Base-by-base conservation (phyloP, 2,797 vertebrate genomes). In the Paedocypris micromegethes region DNA sequence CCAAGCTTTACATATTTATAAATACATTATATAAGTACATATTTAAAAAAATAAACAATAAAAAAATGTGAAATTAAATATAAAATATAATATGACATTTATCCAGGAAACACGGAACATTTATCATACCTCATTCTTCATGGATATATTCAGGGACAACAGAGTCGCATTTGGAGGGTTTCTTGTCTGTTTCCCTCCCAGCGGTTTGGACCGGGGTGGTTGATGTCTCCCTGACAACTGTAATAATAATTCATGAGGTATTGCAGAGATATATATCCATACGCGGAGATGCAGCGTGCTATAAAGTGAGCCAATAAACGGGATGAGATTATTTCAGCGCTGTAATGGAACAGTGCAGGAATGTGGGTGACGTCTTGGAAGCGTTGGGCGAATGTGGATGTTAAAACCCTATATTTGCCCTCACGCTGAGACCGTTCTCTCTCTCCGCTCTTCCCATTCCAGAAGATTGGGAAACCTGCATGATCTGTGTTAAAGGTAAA, bases 401-500 rank as follows among this genome's bases (percentile, higher is more conserved):
- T 65, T 43, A 63, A 37, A 45, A 45, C 41, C 50, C 23, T 23
- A 57, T 78, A 50, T 73, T 48, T 46, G 45, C 37, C 9, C 64
- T 72, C 74, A 68, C 59, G 59, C 73, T 66, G 68, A 53, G 66
- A 59, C 48, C 67, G 45, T 5, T 58, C 65, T 53, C 62, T 47
- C 61, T 53, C 56, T 53, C 52, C 64, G 65, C 58, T 47, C 58
- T 66, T 73, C 66, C 77, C 69, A 72, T 70, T 53, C 63, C 66
- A 73, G 73, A 58, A 67, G 64, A 54, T 5, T 63, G 55, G 51
- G 52, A 66, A 64, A 58, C 41, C 66, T 64, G 65, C 58, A 48
- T 60, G 51, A 62, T 73, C 61, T 73, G 61, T 75, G 73, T 75
- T 63, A 73, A 49, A 70, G 74, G 70, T 72, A 74, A 72, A 78